Base-by-base conservation (phyloP, 1,140 invertebrate genomes). In the Drosophila azteca region DNA sequence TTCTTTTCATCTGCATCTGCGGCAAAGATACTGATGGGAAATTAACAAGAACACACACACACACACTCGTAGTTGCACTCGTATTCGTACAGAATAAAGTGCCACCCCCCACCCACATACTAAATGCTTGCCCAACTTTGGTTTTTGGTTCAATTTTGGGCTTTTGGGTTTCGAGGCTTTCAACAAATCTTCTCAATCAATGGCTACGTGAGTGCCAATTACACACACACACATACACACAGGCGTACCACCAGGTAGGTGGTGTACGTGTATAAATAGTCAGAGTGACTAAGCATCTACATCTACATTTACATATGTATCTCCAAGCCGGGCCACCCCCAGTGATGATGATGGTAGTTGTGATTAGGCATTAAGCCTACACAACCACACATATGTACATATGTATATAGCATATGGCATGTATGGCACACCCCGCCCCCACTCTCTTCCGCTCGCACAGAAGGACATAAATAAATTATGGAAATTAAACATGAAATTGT, bases 401-500 rank as follows among this genome's bases (percentile, higher is more conserved):
- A n/a, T n/a, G n/a, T 20, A 20, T 20, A 20, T 20, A 20, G 17
- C 17, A 20, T 20, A 20, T 20, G 17, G 17, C 17, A 20, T 20
- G 17, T 20, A 20, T 20, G 17, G 17, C 17, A 20, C 17, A 20
- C 17, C 17, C 17, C 17, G 17, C 17, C 17, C 17, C 17, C 17
- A 20, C 17, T 20, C 17, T 20, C 17, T 20, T 1, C 17, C 17
- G 17, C 17, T 1, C 17, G 17, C 17, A 20, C 17, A 20, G 17
- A 20, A 20, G 17, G 17, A 20, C 82, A 85, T 81, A 87, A 85
- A 87, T 85, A 87, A 81, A 85, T 85, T 85, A 85, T 85, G 81
- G 78, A 85, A 85, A 87, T 85, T 85, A 85, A 87, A 85, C 81
- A 81, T 87, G 82, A 85, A 87, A 81, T 81, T 87, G 81, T 81